phyloP scores from a whole-genome alignment of 2,888 invertebrate species.

The Phasia obesa region DNA sequence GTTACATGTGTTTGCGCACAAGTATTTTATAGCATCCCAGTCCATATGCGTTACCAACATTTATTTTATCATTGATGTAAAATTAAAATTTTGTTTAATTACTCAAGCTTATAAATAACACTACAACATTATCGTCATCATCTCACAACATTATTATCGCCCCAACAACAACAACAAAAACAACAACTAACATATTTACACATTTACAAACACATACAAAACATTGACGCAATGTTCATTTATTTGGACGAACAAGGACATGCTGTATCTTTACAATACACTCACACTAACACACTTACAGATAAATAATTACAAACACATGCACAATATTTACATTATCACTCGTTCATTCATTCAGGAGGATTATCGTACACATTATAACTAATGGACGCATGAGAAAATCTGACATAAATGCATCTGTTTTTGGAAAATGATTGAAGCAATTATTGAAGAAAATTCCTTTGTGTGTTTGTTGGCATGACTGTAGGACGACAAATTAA shows the following conservation, averaged over 20 bases:
- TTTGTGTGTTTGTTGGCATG: not conserved
- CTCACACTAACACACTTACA: slow-evolving; percentile 9
- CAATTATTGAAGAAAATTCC: slow-evolving; percentile 43
- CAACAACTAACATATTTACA: not conserved
- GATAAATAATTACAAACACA: slow-evolving; percentile 36
- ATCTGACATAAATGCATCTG: slow-evolving; percentile 69
- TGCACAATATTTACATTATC: slow-evolving; percentile 51
- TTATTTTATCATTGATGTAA: slow-evolving; percentile 67
- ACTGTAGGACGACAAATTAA: not conserved
- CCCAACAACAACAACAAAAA: not conserved
- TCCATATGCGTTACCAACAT: slow-evolving; percentile 34
- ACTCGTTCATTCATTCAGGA: slow-evolving; percentile 51
- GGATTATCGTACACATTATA: slow-evolving; percentile 62
- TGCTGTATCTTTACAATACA: slow-evolving; percentile 5
- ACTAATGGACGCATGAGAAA: slow-evolving; percentile 71
- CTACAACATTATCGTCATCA: slow-evolving; percentile 54
- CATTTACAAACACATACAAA: not conserved
- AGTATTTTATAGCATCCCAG: not conserved
- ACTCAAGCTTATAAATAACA: slow-evolving; percentile 69
- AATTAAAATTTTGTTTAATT: slow-evolving; percentile 71
- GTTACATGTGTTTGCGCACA: not conserved
- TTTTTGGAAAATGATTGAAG: slow-evolving; percentile 47
- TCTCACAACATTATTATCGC: slow-evolving; percentile 15
- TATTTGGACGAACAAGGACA: slow-evolving; percentile 38
- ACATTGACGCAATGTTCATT: slow-evolving; percentile 38